These are phyloP conservation scores for Hirtodrosophila histrioides DNA, from an alignment of 2,888 invertebrate species.

Conservation along the genomic window DNA sequence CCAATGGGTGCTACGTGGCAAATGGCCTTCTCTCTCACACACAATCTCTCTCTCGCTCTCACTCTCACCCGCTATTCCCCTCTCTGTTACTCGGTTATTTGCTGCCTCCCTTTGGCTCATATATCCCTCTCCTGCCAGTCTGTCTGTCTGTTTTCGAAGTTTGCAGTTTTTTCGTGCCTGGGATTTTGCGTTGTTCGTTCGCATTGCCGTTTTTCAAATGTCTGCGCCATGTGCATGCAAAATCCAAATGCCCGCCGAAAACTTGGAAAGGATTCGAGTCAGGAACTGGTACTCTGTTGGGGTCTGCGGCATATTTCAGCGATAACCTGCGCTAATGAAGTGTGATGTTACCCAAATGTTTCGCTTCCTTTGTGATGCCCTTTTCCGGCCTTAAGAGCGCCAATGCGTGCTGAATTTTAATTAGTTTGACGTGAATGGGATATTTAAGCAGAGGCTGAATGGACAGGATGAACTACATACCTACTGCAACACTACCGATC, in stretches of 20 bases:
- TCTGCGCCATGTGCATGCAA: constrained; percentile 75
- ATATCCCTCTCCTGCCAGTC: constrained; percentile 20
- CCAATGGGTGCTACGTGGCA: constrained; percentile 52
- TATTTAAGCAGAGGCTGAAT: constrained; percentile 1
- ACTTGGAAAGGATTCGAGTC: constrained; percentile 3
- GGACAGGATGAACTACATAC: neutral
- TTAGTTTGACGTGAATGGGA: constrained; percentile 29
- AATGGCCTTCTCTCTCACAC: constrained; percentile 18
- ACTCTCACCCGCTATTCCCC: neutral
- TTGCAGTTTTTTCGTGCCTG: constrained; percentile 78
- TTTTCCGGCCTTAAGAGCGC: constrained; percentile 24
- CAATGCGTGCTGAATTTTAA: constrained; percentile 55
- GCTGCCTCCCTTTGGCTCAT: constrained; percentile 4
- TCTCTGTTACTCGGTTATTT: neutral
- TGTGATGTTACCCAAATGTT: constrained; percentile 68
- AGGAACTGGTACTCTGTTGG: constrained; percentile 13
- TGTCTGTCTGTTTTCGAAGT: constrained; percentile 61
- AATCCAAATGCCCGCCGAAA: constrained; percentile 54
- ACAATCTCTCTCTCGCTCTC: constrained; percentile 1
- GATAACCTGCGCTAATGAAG: constrained; percentile 77
- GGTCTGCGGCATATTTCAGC: constrained; percentile 45
- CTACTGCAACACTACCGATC: neutral
- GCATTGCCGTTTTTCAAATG: constrained; percentile 74
- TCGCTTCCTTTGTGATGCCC: constrained; percentile 32
- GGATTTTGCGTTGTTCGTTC: constrained; percentile 57